These are phyloP conservation scores for Colaptes auratus DNA, from an alignment of 2,113 vertebrate genomes.

Conservation along the genomic window DNA sequence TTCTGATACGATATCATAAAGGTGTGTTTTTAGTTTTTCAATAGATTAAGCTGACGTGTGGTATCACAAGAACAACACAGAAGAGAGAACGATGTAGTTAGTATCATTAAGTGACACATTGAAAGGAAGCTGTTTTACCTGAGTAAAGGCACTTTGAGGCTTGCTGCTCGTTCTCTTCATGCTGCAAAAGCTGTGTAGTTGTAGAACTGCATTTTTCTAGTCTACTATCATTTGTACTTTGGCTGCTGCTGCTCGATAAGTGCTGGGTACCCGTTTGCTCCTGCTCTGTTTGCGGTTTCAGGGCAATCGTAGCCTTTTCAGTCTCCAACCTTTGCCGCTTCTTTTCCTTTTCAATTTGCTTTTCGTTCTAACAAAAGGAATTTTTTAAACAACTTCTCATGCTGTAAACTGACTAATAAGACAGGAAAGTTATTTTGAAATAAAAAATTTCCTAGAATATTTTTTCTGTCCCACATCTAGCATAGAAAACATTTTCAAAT, in stretches of 20 bases:
- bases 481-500: not conserved
- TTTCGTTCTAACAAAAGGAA: conserved; percentile 82
- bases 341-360: conserved; percentile 81
- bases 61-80: not conserved
- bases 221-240: conserved; percentile 34
- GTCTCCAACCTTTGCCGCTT: conserved; percentile 67
- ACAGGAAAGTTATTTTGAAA: not conserved
- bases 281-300: conserved; percentile 28
- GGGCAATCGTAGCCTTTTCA: not conserved
- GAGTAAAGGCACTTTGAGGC: conserved; percentile 77
- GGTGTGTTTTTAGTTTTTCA: not conserved
- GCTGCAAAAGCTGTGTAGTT: conserved; percentile 70
- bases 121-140: conserved; percentile 68
- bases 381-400: not conserved
- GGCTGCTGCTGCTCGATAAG: conserved; percentile 47
- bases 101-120: not conserved
- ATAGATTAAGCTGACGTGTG: fast-evolving
- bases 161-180: conserved; percentile 76
- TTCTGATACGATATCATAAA: not conserved
- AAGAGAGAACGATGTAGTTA: not conserved
- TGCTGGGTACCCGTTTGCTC: conserved; percentile 57
- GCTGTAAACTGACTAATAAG: not conserved
- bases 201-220: conserved; percentile 62
- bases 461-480: not conserved
- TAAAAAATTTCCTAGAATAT: not conserved